phyloP scores from a whole-genome alignment of 2,797 vertebrate species.

The Ciconia nigra region DNA sequence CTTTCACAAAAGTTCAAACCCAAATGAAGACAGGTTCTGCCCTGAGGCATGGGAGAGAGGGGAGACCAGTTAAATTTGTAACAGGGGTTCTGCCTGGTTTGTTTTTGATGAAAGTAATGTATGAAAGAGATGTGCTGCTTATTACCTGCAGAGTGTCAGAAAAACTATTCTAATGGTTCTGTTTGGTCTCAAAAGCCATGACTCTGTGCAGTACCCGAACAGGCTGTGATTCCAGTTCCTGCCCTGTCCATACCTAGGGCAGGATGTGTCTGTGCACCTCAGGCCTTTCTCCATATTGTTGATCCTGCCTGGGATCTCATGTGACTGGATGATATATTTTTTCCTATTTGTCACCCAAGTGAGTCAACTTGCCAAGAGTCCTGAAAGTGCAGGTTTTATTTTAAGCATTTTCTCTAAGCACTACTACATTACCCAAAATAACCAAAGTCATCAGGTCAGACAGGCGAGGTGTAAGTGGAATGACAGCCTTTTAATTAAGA shows the following conservation, averaged over 20 bases:
- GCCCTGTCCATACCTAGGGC: background rate
- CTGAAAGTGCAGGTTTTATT: background rate
- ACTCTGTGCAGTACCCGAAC: background rate
- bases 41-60: background rate
- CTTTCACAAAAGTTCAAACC: background rate
- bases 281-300: background rate
- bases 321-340: background rate
- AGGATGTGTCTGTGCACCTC: background rate
- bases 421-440: background rate
- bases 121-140: background rate
- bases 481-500: background rate
- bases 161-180: background rate
- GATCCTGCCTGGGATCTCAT: background rate
- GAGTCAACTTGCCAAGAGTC: background rate
- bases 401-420: background rate
- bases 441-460: background rate
- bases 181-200: background rate
- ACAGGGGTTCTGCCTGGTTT: background rate
- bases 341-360: background rate
- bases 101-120: background rate
- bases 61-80: background rate
- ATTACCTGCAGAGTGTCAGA: background rate
- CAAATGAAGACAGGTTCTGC: background rate
- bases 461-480: background rate
- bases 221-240: background rate